A percentile compares a stretch with the other conserved stretches of the same genome.
Evolutionary conservation across 2,113 vertebrate species (phyloP).

Genomic region (Calidris pugnax): DNA sequence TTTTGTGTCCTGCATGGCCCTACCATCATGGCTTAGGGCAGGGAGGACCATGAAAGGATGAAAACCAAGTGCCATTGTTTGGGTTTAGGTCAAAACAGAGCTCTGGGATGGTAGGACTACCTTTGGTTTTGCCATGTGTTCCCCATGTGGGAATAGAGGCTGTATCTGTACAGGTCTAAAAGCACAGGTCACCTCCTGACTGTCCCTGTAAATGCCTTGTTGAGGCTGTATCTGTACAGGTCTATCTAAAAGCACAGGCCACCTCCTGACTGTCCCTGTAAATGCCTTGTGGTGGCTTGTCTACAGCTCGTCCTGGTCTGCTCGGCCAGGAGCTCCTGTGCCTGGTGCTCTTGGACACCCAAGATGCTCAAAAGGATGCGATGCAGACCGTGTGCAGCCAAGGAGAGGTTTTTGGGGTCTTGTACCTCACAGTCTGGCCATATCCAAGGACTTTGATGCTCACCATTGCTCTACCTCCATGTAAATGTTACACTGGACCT

Average conservation of each 20-base stretch:
- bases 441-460: neutral
- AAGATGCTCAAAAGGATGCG: neutral
- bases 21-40: neutral
- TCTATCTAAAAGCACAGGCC: neutral
- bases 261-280: neutral
- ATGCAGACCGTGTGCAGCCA: neutral
- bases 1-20: neutral
- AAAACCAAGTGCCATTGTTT: neutral
- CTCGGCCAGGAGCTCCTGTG: neutral
- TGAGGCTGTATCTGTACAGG: neutral
- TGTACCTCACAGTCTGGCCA: neutral
- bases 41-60: neutral
- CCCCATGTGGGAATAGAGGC: neutral
- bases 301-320: neutral
- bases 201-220: neutral
- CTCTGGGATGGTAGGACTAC: neutral
- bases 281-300: neutral
- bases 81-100: neutral
- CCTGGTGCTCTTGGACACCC: neutral
- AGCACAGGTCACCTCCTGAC: neutral
- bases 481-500: neutral
- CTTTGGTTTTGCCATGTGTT: neutral
- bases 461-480: rapidly evolving
- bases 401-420: neutral
- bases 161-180: neutral